Conservation (phyloP, 2,797 vertebrate species). For the Podarcis siculus region DNA sequence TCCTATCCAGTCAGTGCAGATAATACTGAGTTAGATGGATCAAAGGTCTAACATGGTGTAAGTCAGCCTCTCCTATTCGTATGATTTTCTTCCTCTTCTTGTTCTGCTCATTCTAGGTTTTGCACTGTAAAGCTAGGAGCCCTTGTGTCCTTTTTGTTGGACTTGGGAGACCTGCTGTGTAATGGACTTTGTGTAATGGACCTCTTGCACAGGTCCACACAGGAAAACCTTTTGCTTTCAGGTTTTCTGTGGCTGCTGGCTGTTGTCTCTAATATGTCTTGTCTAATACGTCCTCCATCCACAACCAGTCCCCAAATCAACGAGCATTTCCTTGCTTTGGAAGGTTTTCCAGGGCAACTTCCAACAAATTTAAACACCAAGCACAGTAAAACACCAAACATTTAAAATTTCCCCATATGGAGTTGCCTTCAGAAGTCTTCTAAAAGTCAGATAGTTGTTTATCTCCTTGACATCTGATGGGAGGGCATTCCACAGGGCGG, state of each 20-base stretch:
- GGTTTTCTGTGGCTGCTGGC: background rate
- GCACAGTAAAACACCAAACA: no score
- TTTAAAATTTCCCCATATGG: no score
- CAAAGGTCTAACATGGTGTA: background rate
- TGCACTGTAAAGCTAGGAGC: background rate
- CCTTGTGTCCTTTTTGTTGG: background rate
- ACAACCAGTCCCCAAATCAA: background rate
- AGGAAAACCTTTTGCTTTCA: background rate
- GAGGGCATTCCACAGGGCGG: no score
- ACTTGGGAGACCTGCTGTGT: background rate
- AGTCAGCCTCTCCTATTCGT: background rate
- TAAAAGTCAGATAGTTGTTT: no score
- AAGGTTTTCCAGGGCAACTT: background rate
- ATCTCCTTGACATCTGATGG: no score
- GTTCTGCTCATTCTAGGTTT: background rate
- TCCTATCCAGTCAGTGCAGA: background rate
- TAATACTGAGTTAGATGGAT: background rate
- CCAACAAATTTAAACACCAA: no score
- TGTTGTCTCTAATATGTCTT: background rate
- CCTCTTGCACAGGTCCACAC: background rate
- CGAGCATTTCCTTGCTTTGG: background rate
- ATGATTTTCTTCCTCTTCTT: background rate
- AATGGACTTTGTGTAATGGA: background rate
- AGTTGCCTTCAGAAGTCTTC: no score
- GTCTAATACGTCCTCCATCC: no score